phyloP scores from a whole-genome alignment of 2,797 vertebrate species.

The Acipenser ruthenus region DNA sequence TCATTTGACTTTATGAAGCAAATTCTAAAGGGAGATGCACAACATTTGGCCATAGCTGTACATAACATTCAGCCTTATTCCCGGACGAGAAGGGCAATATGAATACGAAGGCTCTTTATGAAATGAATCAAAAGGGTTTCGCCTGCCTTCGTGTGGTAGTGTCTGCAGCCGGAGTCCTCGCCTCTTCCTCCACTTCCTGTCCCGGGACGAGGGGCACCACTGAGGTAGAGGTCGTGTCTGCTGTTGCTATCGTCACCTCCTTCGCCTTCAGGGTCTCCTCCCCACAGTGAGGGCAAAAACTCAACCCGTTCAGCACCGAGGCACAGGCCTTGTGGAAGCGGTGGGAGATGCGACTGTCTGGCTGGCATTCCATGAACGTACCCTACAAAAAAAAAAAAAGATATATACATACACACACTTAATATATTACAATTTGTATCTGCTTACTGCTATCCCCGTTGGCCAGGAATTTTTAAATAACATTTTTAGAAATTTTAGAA shows the following conservation, averaged over 20 bases:
- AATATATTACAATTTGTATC: too few species aligned
- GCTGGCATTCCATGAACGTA: slow-evolving; percentile 97
- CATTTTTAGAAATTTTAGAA: too few species aligned
- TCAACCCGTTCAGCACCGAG: slow-evolving; percentile 80
- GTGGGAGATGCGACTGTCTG: slow-evolving; percentile 88
- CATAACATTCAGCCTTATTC: too few species aligned
- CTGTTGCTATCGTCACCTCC: slow-evolving; percentile 94
- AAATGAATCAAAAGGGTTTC: too few species aligned
- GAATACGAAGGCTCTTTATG: background rate
- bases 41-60: too few species aligned
- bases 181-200: slow-evolving; percentile 65
- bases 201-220: slow-evolving; percentile 56
- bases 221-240: slow-evolving; percentile 94
- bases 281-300: slow-evolving; percentile 95
- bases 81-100: too few species aligned
- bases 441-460: background rate
- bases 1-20: too few species aligned
- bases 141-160: slow-evolving; percentile 86
- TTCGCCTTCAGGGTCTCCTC: slow-evolving; percentile 88
- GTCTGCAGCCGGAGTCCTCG: slow-evolving; percentile 64
- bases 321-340: slow-evolving; percentile 87
- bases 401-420: too few species aligned
- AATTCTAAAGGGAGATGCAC: too few species aligned
- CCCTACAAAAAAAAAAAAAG: slow-evolving; percentile 53
- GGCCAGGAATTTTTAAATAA: background rate